phyloP scores from a whole-genome alignment of 2,888 invertebrate genomes.

The Tachina lurida region DNA sequence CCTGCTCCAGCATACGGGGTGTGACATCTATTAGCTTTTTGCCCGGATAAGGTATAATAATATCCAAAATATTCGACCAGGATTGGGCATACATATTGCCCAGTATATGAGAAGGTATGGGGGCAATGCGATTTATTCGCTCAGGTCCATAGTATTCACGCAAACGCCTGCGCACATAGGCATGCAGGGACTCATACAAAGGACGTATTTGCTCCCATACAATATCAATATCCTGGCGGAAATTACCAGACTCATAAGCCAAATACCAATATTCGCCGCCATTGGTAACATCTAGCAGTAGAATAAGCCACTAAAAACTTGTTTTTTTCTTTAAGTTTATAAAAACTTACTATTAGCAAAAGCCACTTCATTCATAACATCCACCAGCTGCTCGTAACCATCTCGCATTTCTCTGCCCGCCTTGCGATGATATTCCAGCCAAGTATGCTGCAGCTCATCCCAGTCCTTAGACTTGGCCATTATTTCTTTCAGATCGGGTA shows the following conservation, averaged over 20 bases:
- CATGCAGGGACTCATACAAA: constrained; percentile 93
- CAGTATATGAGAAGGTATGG: constrained; percentile 92
- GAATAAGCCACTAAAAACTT: background rate
- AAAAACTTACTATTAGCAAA: constrained; percentile 89
- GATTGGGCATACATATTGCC: constrained; percentile 96
- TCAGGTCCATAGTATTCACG: constrained; percentile 93
- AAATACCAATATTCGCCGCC: constrained; percentile 95
- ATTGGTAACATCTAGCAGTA: constrained; percentile 89
- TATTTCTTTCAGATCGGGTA: constrained; percentile 89
- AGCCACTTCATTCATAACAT: constrained; percentile 91
- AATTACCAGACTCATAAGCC: constrained; percentile 90
- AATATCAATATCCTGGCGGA: constrained; percentile 90
- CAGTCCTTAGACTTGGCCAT: constrained; percentile 93
- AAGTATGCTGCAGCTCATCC: constrained; percentile 93
- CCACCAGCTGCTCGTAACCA: constrained; percentile 90
- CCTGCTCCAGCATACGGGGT: constrained; percentile 92
- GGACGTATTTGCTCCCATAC: constrained; percentile 94
- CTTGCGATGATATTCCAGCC: constrained; percentile 95
- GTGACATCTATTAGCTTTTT: constrained; percentile 92
- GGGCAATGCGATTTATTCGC: constrained; percentile 90
- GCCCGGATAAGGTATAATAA: constrained; percentile 93
- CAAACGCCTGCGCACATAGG: constrained; percentile 93
- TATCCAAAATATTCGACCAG: constrained; percentile 92
- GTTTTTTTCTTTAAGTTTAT: too few relatives aligned
- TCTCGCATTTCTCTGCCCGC: constrained; percentile 91